Percentiles rank a stretch among this genome's conserved stretches.
Evolutionary conservation across 2,113 vertebrate genomes (phyloP).

Genomic region (Catagonus wagneri): DNA sequence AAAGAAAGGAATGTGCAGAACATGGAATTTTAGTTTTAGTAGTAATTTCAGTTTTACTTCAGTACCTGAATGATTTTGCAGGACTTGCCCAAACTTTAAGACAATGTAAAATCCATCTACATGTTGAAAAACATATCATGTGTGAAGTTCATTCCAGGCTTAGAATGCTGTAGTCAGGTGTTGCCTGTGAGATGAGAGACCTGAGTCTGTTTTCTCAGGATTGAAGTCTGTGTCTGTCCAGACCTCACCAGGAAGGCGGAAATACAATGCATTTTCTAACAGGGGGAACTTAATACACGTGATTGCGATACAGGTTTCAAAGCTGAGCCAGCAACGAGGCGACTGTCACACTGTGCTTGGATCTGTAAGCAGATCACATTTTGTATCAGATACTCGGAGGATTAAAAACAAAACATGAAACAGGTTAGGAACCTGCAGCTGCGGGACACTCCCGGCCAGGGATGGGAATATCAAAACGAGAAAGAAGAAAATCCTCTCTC

Average conservation of each 20-base stretch:
- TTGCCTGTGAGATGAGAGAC: not conserved
- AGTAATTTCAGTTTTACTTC: too few relatives aligned
- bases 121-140: not conserved
- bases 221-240: not conserved
- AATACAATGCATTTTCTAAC: not conserved
- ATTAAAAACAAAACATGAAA: not conserved
- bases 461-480: not conserved
- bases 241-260: not conserved
- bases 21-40: not conserved
- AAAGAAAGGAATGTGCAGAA: not conserved
- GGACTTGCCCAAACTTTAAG: not conserved
- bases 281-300: too few relatives aligned
- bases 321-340: not conserved
- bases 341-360: too few relatives aligned
- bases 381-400: not conserved
- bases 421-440: too few relatives aligned
- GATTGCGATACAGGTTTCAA: fast-evolving
- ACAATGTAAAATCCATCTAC: too few relatives aligned
- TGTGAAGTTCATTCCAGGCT: not conserved
- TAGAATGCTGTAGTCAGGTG: not conserved
- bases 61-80: not conserved
- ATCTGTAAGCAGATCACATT: fast-evolving
- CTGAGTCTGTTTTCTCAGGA: not conserved
- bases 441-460: too few relatives aligned
- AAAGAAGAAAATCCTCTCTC: fast-evolving